Base-by-base conservation (phyloP, 2,113 vertebrate genomes). In the Malaclemys terrapin region DNA sequence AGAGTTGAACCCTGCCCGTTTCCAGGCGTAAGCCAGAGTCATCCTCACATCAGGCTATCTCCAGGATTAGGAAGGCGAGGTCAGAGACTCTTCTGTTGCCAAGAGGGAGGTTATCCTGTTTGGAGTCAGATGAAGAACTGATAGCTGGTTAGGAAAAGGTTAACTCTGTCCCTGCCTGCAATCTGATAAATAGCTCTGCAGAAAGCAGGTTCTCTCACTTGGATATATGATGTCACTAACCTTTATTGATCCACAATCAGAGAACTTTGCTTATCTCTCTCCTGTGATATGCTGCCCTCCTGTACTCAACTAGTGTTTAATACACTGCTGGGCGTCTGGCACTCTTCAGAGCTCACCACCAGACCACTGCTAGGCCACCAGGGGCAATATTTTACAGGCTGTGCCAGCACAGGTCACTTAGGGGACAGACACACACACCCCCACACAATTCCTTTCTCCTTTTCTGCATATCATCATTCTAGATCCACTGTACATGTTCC, bases 171-270 rank as follows among this genome's bases (percentile, higher is more conserved):
- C 92, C 94, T 96, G 97, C 90, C 97, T 96, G 93, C 89, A 96
- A 97, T 98, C 99, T 99, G 99, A 99, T 99, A 99, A 99, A 99
- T 98, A 98, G 98, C 98, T 98, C 95, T 98, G 98, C 98, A 98
- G 99, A 99, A 99, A 98, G 98, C 98, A 98, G 98, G 99, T 98
- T 98, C 99, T 99, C 99, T 99, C 98, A 99, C 99, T 99, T 98
- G 99, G 99, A 99, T 99, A 99, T 99, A 99, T 99, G 99, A 99
- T 99, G 99, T 99, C 99, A 99, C 99, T 99, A 99, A 99, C 99
- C 99, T 99, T 98, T 99, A 99, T 99, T 99, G 99, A 99, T 99
- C 99, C 98, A 98, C 98, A 98, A 98, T 98, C 98, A 98, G 98
- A 98, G 98, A 98, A 98, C 98, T 98, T 98, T 99, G 98, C 99